phyloP scores from a whole-genome alignment of 2,797 vertebrate genomes.

The Rachycentron canadum region DNA sequence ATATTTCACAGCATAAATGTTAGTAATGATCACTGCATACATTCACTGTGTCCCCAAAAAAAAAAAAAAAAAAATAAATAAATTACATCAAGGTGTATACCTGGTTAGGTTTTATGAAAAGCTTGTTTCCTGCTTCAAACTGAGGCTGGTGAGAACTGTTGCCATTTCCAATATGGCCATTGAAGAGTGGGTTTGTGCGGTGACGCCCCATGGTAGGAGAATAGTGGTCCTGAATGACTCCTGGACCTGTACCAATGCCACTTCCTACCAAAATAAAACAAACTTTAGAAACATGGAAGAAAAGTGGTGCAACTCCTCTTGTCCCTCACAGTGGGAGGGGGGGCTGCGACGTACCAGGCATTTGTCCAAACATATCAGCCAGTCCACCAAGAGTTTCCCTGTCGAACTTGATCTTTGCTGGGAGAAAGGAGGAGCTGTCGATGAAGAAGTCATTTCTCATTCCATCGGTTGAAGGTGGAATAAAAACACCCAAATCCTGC shows the following conservation, averaged over 20 bases:
- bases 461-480: slow-evolving; percentile 91
- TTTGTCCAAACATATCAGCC: slow-evolving; percentile 99
- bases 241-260: slow-evolving; percentile 98
- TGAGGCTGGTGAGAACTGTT: slow-evolving; percentile 91
- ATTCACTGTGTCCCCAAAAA: background rate
- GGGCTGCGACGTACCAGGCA: slow-evolving; percentile 89
- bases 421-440: slow-evolving; percentile 94
- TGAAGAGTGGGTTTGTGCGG: slow-evolving; percentile 95
- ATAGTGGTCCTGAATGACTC: slow-evolving; percentile 99
- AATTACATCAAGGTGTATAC: slow-evolving; percentile 73
- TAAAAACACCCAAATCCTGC: slow-evolving; percentile 98
- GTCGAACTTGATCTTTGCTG: slow-evolving; percentile 95
- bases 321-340: background rate
- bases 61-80: background rate
- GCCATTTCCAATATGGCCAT: slow-evolving; percentile 93
- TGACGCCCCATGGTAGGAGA: slow-evolving; percentile 98
- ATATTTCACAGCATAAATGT: slow-evolving; percentile 6
- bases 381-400: slow-evolving; percentile 96
- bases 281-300: background rate
- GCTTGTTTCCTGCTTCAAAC: slow-evolving; percentile 93
- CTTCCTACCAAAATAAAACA: slow-evolving; percentile 83
- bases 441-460: slow-evolving; percentile 97
- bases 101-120: slow-evolving; percentile 94
- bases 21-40: background rate
- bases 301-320: background rate